A percentile compares a stretch with the other conserved stretches of the same genome.
phyloP scores from a whole-genome alignment of 1,140 invertebrate species.

The Drosophila jambulina region DNA sequence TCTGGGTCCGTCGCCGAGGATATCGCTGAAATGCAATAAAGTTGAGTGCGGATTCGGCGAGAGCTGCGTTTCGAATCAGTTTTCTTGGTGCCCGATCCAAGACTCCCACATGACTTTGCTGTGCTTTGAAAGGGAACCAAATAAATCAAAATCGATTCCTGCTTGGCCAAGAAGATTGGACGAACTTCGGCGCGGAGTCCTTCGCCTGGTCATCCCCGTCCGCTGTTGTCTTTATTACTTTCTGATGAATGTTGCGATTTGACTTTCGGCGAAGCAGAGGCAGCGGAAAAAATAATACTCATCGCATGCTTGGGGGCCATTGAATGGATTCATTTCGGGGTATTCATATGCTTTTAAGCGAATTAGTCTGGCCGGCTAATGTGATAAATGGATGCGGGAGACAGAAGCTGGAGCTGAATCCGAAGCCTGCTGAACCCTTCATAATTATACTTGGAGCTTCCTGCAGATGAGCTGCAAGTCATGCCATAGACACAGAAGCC shows the following conservation, averaged over 20 bases:
- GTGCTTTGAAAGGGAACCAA: background rate
- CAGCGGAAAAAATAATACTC: slow-evolving; percentile 21
- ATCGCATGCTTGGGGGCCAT: slow-evolving; percentile 48
- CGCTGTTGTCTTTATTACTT: slow-evolving; percentile 48
- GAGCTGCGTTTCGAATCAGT: slow-evolving; percentile 5
- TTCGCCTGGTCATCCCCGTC: background rate
- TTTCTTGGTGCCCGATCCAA: slow-evolving; percentile 1
- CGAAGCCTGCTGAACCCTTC: slow-evolving; percentile 39
- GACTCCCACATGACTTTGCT: slow-evolving; percentile 5
- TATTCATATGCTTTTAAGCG: slow-evolving; percentile 66
- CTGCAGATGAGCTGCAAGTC: slow-evolving; percentile 35
- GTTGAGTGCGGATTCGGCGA: slow-evolving; percentile 57
- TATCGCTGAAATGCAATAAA: slow-evolving; percentile 75
- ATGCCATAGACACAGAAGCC: slow-evolving; percentile 31
- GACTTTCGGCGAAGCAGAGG: slow-evolving; percentile 27
- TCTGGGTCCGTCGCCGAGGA: slow-evolving; percentile 23
- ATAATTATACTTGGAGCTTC: slow-evolving; percentile 53
- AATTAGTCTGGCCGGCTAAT: slow-evolving; percentile 69
- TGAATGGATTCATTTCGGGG: slow-evolving; percentile 46
- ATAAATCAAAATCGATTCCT: slow-evolving; percentile 22
- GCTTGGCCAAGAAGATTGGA: slow-evolving; percentile 6
- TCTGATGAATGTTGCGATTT: slow-evolving; percentile 50
- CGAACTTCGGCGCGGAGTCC: slow-evolving; percentile 1
- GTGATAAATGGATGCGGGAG: slow-evolving; percentile 59
- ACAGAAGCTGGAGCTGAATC: slow-evolving; percentile 9